These are phyloP conservation scores for Augochlora pura DNA, from an alignment of 1,140 invertebrate genomes.

Conservation along the genomic window DNA sequence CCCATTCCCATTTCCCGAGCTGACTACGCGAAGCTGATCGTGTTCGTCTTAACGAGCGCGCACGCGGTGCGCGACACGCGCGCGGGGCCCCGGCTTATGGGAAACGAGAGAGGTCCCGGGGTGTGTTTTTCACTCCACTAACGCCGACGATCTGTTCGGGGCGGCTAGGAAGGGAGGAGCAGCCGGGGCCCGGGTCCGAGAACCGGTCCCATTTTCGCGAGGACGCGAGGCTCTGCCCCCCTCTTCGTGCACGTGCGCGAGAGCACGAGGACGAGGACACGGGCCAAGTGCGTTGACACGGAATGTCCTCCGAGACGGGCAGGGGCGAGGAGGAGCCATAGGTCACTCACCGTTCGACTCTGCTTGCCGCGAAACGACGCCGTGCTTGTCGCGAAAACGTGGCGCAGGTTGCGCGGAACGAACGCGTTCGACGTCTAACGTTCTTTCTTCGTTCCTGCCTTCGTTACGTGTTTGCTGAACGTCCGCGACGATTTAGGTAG, in stretches of 20 bases:
- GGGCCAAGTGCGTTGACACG: conserved; percentile 70
- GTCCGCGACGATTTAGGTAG: too few species aligned
- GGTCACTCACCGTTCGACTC: conserved; percentile 75
- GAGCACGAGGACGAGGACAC: conserved; percentile 15
- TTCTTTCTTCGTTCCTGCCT: too few species aligned
- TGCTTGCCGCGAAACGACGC: too few species aligned
- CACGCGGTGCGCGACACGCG: too few species aligned
- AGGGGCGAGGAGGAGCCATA: conserved; percentile 68
- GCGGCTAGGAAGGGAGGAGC: too few species aligned
- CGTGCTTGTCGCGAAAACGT: too few species aligned
- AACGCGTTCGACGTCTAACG: too few species aligned
- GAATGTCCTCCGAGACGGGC: conserved; percentile 61
- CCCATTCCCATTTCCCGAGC: background rate
- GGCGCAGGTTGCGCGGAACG: too few species aligned
- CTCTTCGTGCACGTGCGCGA: background rate
- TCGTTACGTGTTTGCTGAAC: too few species aligned
- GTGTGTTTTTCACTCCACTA: too few species aligned
- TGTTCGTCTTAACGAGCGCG: background rate
- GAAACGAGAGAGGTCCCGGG: background rate
- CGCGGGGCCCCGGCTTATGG: background rate
- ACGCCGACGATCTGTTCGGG: too few species aligned
- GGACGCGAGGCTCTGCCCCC: background rate
- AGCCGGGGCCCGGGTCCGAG: too few species aligned
- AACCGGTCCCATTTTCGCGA: conserved; percentile 38
- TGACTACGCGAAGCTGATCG: background rate